Evolutionary conservation across 2,113 vertebrate genomes (phyloP), one percentile per base, ranked within the genome.

Genomic region (Corythornis vintsioides): DNA sequence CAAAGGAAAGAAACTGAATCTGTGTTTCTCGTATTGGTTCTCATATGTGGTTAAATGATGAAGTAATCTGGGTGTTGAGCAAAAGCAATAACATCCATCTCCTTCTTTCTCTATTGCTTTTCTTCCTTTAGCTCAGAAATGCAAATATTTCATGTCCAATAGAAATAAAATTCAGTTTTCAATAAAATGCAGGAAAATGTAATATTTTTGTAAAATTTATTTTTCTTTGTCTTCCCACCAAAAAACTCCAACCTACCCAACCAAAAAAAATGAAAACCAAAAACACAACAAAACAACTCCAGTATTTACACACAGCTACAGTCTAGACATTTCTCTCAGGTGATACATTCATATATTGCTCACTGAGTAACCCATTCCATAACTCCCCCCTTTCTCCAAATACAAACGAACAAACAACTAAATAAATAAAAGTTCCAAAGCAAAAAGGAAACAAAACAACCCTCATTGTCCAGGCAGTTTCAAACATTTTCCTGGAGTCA

Each of bases 21-120:
- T 76, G 8, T 82, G 31, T 80, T 77, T 92, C 67, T 87, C 64
- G 85, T 56, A 65, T 35, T 15, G 48, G 22, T 50, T 50, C 48
- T 22, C 48, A 50, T 50, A 50, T 50, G 31, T 70, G 33, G 67
- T 31, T 89, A 88, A 91, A 95, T 70, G 71, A 94, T 76, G n/a
- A 94, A 89, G 82, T 59, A 91, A 89, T 45, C 71, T 73, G 22
- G 42, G 52, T 10, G 33, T 47, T 85, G 82, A 80, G 47, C 55
- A 87, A 89, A 83, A 60, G 85, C 74, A 95, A 47, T 63, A 94
- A 89, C 64, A 94, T 91, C 25, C 42, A 87, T 85, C 78, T 92
- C 59, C 25, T 65, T 7, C 59, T 8, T 87, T 89, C 63, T 72
- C 50, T 73, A 76, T 61, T 87, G 71, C 35, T 60, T 95, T 85